These are phyloP conservation scores for Neoascia interrupta DNA, from an alignment of 2,888 invertebrate species.

Conservation along the genomic window DNA sequence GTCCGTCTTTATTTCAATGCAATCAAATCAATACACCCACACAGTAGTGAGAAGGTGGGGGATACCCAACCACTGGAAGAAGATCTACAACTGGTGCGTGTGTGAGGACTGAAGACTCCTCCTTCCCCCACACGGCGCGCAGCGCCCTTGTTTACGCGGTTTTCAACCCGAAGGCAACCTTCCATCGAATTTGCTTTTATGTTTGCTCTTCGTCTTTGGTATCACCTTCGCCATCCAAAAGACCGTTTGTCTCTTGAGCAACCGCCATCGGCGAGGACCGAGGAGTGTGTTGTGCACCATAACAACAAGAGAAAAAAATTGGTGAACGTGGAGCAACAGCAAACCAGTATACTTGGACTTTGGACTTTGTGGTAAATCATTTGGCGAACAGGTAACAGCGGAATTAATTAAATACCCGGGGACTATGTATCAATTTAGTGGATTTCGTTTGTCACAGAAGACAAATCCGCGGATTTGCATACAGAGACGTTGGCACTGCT, in stretches of 20 bases:
- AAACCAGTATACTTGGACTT: constrained; percentile 57
- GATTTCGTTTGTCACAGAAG: background rate
- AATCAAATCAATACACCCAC: constrained; percentile 7
- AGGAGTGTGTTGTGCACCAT: too few relatives aligned
- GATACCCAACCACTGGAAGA: constrained; percentile 32
- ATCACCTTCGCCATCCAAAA: background rate
- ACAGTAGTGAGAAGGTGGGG: background rate
- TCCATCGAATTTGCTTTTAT: background rate
- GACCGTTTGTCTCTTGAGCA: constrained; percentile 34
- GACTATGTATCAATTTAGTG: background rate
- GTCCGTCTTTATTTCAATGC: background rate
- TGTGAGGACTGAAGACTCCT: background rate
- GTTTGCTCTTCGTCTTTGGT: background rate
- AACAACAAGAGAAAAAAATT: constrained; percentile 18
- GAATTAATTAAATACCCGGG: constrained; percentile 32
- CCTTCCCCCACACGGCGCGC: background rate
- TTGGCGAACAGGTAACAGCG: constrained; percentile 33
- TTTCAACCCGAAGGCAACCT: background rate
- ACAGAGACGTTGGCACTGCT: background rate
- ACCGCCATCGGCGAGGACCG: constrained; percentile 6
- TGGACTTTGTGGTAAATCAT: constrained; percentile 49
- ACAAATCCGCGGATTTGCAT: constrained; percentile 2
- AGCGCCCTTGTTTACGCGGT: background rate
- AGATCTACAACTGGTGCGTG: constrained; percentile 45
- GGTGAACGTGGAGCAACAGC: constrained; percentile 42